phyloP scores from a whole-genome alignment of 35 echinoderm and acorn worm genomes.

The Ptychodera flava region DNA sequence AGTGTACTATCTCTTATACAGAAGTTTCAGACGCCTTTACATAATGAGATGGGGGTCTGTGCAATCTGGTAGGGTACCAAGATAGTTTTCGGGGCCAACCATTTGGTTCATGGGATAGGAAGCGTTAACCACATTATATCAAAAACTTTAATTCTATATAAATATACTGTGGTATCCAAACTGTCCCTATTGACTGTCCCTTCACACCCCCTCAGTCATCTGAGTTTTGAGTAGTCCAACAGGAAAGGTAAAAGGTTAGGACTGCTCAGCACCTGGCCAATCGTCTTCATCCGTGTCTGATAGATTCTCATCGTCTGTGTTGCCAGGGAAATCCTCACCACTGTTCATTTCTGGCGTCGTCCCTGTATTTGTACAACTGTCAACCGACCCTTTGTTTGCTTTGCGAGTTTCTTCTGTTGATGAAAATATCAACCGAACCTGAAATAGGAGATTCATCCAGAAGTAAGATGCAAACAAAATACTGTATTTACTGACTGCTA shows the following conservation, averaged over 20 bases:
- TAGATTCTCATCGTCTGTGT: conserved; percentile 12
- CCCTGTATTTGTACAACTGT: background rate
- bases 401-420: background rate
- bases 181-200: background rate
- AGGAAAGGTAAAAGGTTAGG: background rate
- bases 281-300: conserved; percentile 2
- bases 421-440: background rate
- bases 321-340: conserved; percentile 42
- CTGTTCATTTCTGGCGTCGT: conserved; percentile 1
- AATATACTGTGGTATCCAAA: background rate
- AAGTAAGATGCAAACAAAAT: too few species aligned
- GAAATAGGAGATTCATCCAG: too few species aligned
- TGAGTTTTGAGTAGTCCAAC: background rate
- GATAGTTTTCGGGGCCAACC: too few species aligned
- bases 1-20: too few species aligned
- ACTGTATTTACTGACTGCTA: too few species aligned
- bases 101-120: too few species aligned
- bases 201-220: background rate
- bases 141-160: background rate
- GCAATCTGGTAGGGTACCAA: too few species aligned
- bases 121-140: background rate
- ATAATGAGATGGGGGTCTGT: too few species aligned
- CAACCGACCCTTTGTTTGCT: background rate
- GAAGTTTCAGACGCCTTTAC: too few species aligned
- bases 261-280: conserved; percentile 11